A percentile compares a stretch with the other conserved stretches of the same genome.
These are phyloP conservation scores for Miniopterus natalensis DNA, from an alignment of 2,113 vertebrate genomes.

Conservation along the genomic window DNA sequence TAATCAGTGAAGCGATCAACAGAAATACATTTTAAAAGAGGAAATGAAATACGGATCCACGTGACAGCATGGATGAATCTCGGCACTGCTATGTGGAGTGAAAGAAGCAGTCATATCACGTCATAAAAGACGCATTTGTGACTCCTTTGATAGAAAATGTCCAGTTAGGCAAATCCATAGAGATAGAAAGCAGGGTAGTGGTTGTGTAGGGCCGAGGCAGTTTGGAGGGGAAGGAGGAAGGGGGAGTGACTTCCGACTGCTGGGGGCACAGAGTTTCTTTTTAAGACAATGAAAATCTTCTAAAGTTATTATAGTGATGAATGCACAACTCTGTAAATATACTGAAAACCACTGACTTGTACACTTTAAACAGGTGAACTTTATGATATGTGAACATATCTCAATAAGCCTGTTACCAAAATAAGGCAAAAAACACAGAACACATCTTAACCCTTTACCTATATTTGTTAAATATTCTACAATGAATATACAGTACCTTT, in stretches of 20 bases:
- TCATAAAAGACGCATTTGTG: neutral
- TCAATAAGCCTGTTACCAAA: neutral
- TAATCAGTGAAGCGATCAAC: neutral
- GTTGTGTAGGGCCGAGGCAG: neutral
- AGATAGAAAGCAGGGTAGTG: neutral
- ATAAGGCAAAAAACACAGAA: neutral
- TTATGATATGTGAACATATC: neutral
- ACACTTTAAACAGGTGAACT: neutral
- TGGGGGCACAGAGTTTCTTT: neutral
- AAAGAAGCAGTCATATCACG: neutral
- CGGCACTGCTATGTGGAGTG: neutral
- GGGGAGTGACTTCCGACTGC: neutral
- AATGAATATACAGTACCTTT: neutral
- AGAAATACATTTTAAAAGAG: slow-evolving; percentile 5
- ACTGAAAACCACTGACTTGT: neutral
- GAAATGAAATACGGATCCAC: neutral
- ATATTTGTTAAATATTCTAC: slow-evolving; percentile 16
- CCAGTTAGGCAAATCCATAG: neutral
- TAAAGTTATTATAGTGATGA: neutral
- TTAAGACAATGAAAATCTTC: neutral
- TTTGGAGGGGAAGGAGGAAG: neutral
- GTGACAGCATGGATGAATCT: neutral
- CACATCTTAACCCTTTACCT: neutral
- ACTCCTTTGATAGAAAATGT: neutral
- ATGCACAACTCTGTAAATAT: neutral